A percentile compares a stretch with the other conserved stretches of the same genome.
Evolutionary conservation across 2,113 vertebrate species (phyloP).

Genomic region (Mus spicilegus): DNA sequence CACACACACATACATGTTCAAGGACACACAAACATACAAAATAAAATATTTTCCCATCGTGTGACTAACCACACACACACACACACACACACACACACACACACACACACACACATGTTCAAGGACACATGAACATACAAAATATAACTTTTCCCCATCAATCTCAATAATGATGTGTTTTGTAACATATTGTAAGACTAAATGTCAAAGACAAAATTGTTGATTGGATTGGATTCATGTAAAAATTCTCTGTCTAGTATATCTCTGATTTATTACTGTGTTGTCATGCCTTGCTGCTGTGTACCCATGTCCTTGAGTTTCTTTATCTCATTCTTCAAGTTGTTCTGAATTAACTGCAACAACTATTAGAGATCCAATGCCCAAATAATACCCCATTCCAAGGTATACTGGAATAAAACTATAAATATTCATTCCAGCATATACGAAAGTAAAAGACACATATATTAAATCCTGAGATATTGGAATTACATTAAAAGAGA

Average conservation of each 20-base stretch:
- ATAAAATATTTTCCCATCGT: background rate
- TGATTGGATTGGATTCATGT: background rate
- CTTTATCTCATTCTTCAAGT: background rate
- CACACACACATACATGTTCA: background rate
- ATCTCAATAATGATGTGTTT: background rate
- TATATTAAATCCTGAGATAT: background rate
- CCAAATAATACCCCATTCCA: background rate
- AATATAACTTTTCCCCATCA: background rate
- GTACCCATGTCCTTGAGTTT: background rate
- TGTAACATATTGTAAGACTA: background rate
- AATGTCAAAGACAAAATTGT: background rate
- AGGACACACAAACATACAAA: background rate
- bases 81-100: background rate
- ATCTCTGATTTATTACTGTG: background rate
- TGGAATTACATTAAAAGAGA: background rate
- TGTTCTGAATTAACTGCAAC: background rate
- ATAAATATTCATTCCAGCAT: background rate
- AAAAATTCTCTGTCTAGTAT: background rate
- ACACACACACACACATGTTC: no score
- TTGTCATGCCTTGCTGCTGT: background rate
- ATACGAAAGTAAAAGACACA: background rate
- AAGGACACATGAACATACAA: background rate
- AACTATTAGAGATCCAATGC: background rate
- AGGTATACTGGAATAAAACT: accelerated
- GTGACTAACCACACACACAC: background rate